Conservation (phyloP, 2,888 invertebrate genomes). For the Leptinotarsa rubiginosa region DNA sequence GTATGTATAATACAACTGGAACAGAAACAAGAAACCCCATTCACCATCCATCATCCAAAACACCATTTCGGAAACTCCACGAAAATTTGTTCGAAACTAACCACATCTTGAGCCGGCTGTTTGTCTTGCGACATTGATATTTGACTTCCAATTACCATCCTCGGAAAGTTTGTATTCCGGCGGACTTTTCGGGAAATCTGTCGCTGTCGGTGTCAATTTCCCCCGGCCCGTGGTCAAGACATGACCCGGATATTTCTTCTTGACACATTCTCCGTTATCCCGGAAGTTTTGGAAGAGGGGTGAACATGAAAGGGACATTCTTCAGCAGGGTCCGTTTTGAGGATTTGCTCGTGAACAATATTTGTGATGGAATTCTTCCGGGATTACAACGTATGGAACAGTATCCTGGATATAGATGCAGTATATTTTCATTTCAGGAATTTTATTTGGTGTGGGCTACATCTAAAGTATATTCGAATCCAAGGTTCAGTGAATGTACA, state of each 20-base stretch:
- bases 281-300: not conserved
- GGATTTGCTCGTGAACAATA: not conserved
- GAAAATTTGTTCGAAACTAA: conserved; percentile 17
- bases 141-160: conserved; percentile 25
- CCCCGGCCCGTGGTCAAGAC: not conserved
- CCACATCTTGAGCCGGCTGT: conserved; percentile 17
- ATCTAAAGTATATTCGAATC: no score
- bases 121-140: conserved; percentile 29
- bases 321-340: not conserved
- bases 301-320: not conserved
- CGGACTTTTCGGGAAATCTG: conserved; percentile 4
- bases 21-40: no score
- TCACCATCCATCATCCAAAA: not conserved
- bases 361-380: not conserved
- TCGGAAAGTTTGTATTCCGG: conserved; percentile 4
- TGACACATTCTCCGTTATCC: conserved; percentile 8
- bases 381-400: no score
- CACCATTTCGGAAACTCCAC: not conserved
- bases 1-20: no score
- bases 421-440: no score
- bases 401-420: no score
- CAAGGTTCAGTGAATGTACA: no score
- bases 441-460: no score
- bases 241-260: conserved; percentile 8
- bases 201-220: conserved; percentile 13